Evolutionary conservation across 2,888 invertebrate species (phyloP), one percentile per base, ranked within the genome.

Genomic region (Neoitamus cyanurus): DNA sequence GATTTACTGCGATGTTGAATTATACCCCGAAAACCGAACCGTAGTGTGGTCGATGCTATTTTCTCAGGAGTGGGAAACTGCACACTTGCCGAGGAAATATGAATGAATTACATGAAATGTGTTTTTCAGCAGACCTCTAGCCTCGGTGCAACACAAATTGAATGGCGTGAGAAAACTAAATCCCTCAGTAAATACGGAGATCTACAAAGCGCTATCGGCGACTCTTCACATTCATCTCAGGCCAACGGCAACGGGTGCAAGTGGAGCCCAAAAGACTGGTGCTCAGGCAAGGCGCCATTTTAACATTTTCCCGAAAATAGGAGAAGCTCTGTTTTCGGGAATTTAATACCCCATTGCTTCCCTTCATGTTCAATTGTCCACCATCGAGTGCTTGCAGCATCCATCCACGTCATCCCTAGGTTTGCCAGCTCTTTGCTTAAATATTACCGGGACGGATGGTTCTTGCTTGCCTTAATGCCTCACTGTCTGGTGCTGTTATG

Each of bases 351-450:
- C 77, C 46, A 77, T 46, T 77, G 77, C 48, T 30, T 30, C 77
- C 46, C 46, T 77, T 46, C 48, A 42, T 48, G 77, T 77, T 77
- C 77, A 77, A 77, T 77, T 77, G 77, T 77, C 46, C 77, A 46
- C 46, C 77, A 42, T 77, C 28, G 77, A 28, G 30, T 5, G 77
- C 42, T 77, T 4, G 46, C 42, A 77, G 30, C 46, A 42, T 46
- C 77, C 46, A 77, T 77, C 48, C 34, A 46, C 28, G 77, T 25
- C 28, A 30, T 13, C 11, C 46, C 25, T 4, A 46, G 46, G 77
- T 77, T 36, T 46, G 25, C 77, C 30, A 30, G 77, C 46, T 15
- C n/a, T 7, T n/a, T 68, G 68, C 34, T 34, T 73, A 28, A 46
- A 77, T 46, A 42, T 77, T 77, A 46, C 28, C 34, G 42, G 28